Conservation (phyloP, 2,797 vertebrate species). For the Vipera ursinii region DNA sequence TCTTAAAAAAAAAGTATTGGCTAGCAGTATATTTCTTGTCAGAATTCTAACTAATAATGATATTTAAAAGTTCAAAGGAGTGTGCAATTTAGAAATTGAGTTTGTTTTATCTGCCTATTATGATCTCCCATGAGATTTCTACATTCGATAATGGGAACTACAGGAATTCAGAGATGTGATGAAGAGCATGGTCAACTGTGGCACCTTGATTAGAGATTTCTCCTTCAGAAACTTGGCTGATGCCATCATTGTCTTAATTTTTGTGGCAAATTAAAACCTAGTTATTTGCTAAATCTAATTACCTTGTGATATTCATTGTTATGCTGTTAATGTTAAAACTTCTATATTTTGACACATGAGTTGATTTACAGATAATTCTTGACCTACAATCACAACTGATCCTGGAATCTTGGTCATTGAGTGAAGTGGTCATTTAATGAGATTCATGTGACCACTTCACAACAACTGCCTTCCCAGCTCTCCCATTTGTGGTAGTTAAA, state of each 20-base stretch:
- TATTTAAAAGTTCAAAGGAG: neutral
- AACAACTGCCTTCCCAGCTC: too few relatives aligned
- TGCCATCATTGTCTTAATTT: neutral
- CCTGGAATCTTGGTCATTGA: neutral
- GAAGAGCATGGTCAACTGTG: neutral
- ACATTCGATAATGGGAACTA: neutral
- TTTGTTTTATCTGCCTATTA: neutral
- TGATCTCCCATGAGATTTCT: neutral
- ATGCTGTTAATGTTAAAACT: neutral
- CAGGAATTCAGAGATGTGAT: neutral
- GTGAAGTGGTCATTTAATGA: too few relatives aligned
- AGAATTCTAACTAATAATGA: neutral
- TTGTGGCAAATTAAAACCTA: neutral
- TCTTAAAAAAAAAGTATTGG: neutral
- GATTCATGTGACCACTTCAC: too few relatives aligned
- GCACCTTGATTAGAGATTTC: neutral
- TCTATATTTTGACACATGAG: neutral
- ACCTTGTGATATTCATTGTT: neutral
- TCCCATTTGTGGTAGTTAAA: too few relatives aligned
- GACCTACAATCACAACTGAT: neutral
- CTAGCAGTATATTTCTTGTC: neutral
- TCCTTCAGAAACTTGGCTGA: neutral
- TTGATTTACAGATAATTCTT: neutral
- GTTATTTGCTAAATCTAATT: neutral
- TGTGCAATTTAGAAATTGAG: neutral